A percentile compares a stretch with the other conserved stretches of the same genome.
phyloP scores from a whole-genome alignment of 2,113 vertebrate species.

The Stegostoma tigrinum region DNA sequence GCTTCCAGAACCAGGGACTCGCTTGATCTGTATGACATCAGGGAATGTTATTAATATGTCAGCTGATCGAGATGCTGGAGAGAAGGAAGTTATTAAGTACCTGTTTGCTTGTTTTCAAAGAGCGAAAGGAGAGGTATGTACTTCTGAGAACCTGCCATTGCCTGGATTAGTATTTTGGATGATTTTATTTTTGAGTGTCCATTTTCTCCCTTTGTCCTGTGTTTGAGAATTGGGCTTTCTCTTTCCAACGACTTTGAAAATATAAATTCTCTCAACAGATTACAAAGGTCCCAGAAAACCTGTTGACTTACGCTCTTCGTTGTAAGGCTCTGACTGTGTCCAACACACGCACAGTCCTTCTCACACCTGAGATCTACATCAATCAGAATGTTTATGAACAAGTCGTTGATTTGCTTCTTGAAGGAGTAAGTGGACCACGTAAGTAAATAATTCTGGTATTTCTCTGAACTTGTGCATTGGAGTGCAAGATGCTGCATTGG shows the following conservation, averaged over 20 bases:
- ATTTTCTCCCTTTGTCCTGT: background rate
- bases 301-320: constrained; percentile 78
- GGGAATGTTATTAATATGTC: constrained; percentile 75
- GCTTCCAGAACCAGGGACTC: constrained; percentile 80
- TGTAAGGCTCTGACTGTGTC: constrained; percentile 84
- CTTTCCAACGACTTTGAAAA: background rate
- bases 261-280: constrained; percentile 58
- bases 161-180: background rate
- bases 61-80: constrained; percentile 86
- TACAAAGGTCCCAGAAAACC: constrained; percentile 91
- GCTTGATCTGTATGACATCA: constrained; percentile 88
- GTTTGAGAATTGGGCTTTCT: background rate
- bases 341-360: constrained; percentile 78
- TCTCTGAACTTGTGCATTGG: background rate
- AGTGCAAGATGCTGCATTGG: background rate
- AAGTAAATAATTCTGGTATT: constrained; percentile 49
- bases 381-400: constrained; percentile 85
- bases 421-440: constrained; percentile 73
- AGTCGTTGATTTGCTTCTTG: constrained; percentile 85
- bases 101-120: constrained; percentile 87
- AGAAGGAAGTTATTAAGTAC: constrained; percentile 78
- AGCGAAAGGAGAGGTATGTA: constrained; percentile 81
- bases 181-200: background rate
- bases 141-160: fast-evolving
- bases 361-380: constrained; percentile 90